Evolutionary conservation across 2,888 invertebrate genomes (phyloP).

Genomic region (Acleris emargana): DNA sequence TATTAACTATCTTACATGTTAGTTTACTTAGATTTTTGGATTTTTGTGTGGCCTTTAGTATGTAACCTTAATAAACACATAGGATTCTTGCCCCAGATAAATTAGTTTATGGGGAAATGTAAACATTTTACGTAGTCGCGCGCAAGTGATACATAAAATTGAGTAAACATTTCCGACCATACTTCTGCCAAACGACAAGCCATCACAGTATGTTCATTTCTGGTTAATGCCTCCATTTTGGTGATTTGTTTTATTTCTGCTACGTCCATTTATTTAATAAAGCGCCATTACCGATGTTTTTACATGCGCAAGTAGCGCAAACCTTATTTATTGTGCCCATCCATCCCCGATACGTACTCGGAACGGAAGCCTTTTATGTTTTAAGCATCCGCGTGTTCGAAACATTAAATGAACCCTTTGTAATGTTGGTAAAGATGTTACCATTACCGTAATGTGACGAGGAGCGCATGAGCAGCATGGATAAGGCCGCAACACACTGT

Average conservation of each 20-base stretch:
- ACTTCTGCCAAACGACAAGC: neutral
- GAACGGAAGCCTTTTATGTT: conserved; percentile 27
- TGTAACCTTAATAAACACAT: too few species aligned
- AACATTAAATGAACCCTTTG: conserved; percentile 29
- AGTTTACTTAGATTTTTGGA: too few species aligned
- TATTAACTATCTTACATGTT: too few species aligned
- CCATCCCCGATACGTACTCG: conserved; percentile 23
- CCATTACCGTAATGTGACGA: conserved; percentile 20
- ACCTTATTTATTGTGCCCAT: conserved; percentile 15
- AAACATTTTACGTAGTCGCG: neutral
- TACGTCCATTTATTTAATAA: conserved; percentile 20
- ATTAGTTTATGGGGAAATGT: too few species aligned
- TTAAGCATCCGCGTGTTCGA: conserved; percentile 23
- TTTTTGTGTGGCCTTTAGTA: too few species aligned
- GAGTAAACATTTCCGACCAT: neutral
- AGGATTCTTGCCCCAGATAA: too few species aligned
- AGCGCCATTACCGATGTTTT: conserved; percentile 13
- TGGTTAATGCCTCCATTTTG: conserved; percentile 5
- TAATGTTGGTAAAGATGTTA: conserved; percentile 21
- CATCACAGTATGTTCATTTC: conserved; percentile 1
- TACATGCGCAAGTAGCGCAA: conserved; percentile 13
- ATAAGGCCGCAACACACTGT: too few species aligned
- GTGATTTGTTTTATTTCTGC: conserved; percentile 1
- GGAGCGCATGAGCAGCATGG: too few species aligned
- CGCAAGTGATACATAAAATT: neutral